Percentiles rank a stretch among this genome's conserved stretches.
phyloP scores from a whole-genome alignment of 2,113 vertebrate species.

The Tachysurus vachellii region DNA sequence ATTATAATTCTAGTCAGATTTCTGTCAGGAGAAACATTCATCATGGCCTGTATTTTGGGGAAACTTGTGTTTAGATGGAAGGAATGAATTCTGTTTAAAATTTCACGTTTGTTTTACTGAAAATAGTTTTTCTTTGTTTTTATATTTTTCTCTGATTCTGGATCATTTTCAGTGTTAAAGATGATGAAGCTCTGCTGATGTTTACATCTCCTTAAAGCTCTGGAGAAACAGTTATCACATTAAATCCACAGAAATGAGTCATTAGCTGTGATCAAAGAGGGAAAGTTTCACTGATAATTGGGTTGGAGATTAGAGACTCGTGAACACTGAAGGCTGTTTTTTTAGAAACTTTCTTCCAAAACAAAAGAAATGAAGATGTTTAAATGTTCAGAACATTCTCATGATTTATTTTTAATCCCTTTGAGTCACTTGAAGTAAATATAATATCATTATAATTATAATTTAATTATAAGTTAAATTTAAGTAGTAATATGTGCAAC shows the following conservation, averaged over 20 bases:
- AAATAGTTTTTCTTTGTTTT: not conserved
- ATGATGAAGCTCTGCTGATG: not conserved
- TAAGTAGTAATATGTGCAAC: constrained; percentile 35
- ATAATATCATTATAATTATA: constrained; percentile 71
- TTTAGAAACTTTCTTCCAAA: constrained; percentile 63
- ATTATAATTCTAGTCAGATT: not conserved
- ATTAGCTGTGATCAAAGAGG: constrained; percentile 67
- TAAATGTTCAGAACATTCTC: constrained; percentile 18
- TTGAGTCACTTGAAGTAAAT: constrained; percentile 74
- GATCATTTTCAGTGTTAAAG: not conserved
- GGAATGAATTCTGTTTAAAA: not conserved
- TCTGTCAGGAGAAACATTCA: not conserved
- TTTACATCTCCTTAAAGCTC: constrained; percentile 56
- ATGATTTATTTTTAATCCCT: constrained; percentile 65
- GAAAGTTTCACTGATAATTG: constrained; percentile 73
- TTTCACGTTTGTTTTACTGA: too few species aligned
- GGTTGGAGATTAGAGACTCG: constrained; percentile 65
- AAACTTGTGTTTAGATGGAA: not conserved
- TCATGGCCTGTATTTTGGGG: not conserved
- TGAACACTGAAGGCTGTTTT: constrained; percentile 65
- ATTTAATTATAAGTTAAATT: constrained; percentile 61
- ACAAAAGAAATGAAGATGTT: constrained; percentile 47
- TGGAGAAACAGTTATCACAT: constrained; percentile 59
- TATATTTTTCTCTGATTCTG: not conserved
- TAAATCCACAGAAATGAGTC: constrained; percentile 53